Evolutionary conservation across 2,888 invertebrate genomes (phyloP), one percentile per base, ranked within the genome.

Genomic region (Prosapia bicincta): DNA sequence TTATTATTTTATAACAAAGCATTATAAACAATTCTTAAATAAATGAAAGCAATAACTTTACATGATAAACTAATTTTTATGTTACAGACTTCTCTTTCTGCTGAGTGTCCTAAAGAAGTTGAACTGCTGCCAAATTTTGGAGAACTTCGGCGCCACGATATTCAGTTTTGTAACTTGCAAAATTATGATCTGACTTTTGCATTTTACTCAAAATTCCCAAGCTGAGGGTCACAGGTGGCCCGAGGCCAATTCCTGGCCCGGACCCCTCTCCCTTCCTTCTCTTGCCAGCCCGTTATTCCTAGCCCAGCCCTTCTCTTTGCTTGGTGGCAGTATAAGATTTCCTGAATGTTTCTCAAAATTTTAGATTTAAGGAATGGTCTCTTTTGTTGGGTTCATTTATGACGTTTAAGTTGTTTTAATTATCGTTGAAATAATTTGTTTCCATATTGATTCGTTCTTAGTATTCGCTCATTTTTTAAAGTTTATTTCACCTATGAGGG

Each of bases 141-240:
- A 79, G 90, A 91, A 81, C 93, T 92, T 89, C 84, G 88, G 75
- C 83, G 84, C 72, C 88, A 90, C 79, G 96, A 96, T 84, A 91
- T 93, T 82, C 96, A 97, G 86, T 93, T 93, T 86, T 96, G 95
- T 86, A 93, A 92, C 83, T 94, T 97, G 87, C 93, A 95, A 83
- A 94, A 95, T 83, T 98, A 98, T 89, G 94, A 95, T 88, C 91
- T 98, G 85, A 94, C 95, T 84, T 98, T 96, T 89, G 94, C 96
- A 79, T 94, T 95, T 85, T 97, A 94, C 89, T 91, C 91, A 84
- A 93, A 93, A 87, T 94, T 94, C 88, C 95, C 95, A 85, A 94
- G 94, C 94, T 95, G 95, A 95, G 94, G 90, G 89, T 90, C 83
- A 80, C 80, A 78, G 78, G 77, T 78, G 82, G 82, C 82, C 82